Evolutionary conservation across 64 coral and sea anemone genomes (phyloP), one percentile per base, ranked within the genome.

Genomic region (Pocillopora damicornis): DNA sequence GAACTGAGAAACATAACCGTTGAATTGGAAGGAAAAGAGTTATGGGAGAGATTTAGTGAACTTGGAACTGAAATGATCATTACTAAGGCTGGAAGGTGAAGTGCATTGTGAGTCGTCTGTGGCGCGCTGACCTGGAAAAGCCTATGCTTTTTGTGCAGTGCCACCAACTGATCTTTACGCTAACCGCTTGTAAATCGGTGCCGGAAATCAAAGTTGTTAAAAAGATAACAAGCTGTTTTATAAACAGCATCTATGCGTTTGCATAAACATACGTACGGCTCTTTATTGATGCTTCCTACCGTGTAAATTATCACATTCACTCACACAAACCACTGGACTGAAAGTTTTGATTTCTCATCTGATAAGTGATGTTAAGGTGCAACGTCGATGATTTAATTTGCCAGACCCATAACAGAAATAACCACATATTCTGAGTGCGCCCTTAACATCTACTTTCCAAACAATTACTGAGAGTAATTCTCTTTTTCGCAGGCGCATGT

Each of bases 1-100:
- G 88, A 87, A 60, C 83, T 99, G 37, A 89, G 88, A 58, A 95
- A 79, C 68, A 95, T 99, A 17, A 87, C 86, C 25, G 93, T 99
- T 35, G 75, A 82, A 23, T 86, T 99, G 23, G 97, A 99, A 79
- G 97, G 97, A 66, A 87, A 86, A 76, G 97, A 99, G 36, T 30
- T 99, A 63, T 99, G 97, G 97, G 93, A 99, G 65, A 88, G 97
- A 59, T 99, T 99, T 73, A 99, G 92, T 79, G 97, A 99, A 62
- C 69, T 99, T 26, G 97, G 97, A 59, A 99, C 97, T 72, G 97
- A 99, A 94, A 99, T 99, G 97, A 99, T 99, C 58, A 99, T 99
- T 73, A 99, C 97, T 37, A 99, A 99, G 74, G 93, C 93, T 88
- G 97, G 97, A 82, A 99, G 97, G 97, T 99, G 95, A 88, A 58